Conservation (phyloP, 2,113 vertebrate genomes). For the Xiphophorus hellerii region DNA sequence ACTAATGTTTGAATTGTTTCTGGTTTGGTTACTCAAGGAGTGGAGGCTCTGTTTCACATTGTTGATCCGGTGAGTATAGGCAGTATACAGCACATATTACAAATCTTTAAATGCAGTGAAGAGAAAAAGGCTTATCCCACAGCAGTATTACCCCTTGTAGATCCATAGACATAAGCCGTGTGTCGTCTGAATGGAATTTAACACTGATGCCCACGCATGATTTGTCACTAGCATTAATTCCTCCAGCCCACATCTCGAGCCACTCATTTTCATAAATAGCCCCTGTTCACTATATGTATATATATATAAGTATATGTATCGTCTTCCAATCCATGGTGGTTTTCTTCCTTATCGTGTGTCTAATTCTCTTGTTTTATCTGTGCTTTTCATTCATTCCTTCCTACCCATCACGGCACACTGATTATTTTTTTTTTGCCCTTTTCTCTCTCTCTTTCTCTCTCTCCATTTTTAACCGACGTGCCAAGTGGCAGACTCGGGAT, state of each 20-base stretch:
- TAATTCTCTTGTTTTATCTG: constrained; percentile 57
- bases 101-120: constrained; percentile 51
- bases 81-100: constrained; percentile 49
- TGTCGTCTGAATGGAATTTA: constrained; percentile 48
- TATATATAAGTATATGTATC: constrained; percentile 48
- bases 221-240: constrained; percentile 66
- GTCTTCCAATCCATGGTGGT: constrained; percentile 27
- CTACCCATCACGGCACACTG: background rate
- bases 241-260: constrained; percentile 49
- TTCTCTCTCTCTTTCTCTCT: too few relatives aligned
- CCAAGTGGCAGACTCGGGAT: constrained; percentile 49
- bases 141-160: constrained; percentile 22
- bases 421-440: background rate
- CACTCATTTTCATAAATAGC: constrained; percentile 65
- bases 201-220: constrained; percentile 55
- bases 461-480: constrained; percentile 27
- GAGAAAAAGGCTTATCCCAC: constrained; percentile 56
- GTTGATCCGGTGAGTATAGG: constrained; percentile 28
- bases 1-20: background rate
- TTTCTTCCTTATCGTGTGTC: constrained; percentile 40
- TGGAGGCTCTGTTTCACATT: constrained; percentile 1
- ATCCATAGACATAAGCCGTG: constrained; percentile 41
- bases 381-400: constrained; percentile 15
- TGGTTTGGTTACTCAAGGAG: constrained; percentile 14
- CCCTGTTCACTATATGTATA: constrained; percentile 25